Evolutionary conservation across 2,888 invertebrate species (phyloP).

Genomic region (Griposia aprilina): DNA sequence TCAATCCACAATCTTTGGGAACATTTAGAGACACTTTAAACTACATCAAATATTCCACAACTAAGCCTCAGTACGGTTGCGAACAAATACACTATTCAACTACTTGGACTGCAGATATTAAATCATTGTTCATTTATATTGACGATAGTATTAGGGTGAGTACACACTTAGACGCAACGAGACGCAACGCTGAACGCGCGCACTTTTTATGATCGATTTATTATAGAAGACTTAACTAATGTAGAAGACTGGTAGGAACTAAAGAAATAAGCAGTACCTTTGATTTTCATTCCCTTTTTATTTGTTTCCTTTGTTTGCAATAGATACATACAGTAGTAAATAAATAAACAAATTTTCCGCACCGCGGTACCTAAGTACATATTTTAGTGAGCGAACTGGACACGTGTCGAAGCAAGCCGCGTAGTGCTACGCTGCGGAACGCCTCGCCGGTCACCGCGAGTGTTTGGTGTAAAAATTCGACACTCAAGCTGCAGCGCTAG

Average conservation of each 20-base stretch:
- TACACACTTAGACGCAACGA: not conserved
- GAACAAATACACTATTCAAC: conserved; percentile 60
- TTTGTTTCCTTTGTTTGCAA: not conserved
- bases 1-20: conserved; percentile 74
- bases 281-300: not conserved
- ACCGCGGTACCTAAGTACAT: not conserved
- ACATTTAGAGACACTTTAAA: conserved; percentile 75
- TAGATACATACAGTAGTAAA: not conserved
- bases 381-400: not conserved
- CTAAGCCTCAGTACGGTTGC: conserved; percentile 58
- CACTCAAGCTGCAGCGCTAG: not conserved
- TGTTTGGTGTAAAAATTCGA: not conserved
- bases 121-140: conserved; percentile 39
- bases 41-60: conserved; percentile 73
- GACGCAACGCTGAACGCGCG: not conserved
- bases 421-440: not conserved
- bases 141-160: conserved; percentile 1
- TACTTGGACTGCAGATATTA: conserved; percentile 48
- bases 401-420: not conserved
- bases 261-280: not conserved
- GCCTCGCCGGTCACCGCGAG: too few species aligned
- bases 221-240: not conserved
- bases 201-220: not conserved
- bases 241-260: not conserved
- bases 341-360: not conserved